A percentile compares a stretch with the other conserved stretches of the same genome.
phyloP scores from a whole-genome alignment of 2,797 vertebrate genomes.

The Megalops cyprinoides region DNA sequence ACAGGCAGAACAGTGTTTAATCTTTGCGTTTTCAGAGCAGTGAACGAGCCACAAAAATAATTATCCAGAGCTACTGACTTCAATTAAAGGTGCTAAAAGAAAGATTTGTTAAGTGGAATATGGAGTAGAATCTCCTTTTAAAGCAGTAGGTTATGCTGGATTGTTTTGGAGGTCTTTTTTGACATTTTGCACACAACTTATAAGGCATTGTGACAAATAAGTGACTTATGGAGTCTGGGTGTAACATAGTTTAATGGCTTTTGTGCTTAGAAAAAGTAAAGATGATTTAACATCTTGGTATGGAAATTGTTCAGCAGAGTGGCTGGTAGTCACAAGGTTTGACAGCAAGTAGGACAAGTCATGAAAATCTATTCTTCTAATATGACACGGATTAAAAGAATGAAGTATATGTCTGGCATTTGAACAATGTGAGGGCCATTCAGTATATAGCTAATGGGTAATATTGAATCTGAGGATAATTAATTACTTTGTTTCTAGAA shows the following conservation, averaged over 20 bases:
- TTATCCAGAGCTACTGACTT: background rate
- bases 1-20: background rate
- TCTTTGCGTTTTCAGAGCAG: background rate
- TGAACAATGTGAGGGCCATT: background rate
- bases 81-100: background rate
- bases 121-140: background rate
- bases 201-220: too few species aligned
- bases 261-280: too few species aligned
- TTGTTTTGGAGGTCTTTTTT: too few species aligned
- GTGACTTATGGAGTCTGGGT: too few species aligned
- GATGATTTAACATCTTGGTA: too few species aligned
- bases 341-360: too few species aligned
- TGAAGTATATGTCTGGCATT: background rate
- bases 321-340: too few species aligned
- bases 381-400: background rate
- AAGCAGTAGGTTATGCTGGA: background rate
- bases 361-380: background rate
- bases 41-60: background rate
- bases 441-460: constrained; percentile 23
- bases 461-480: constrained; percentile 55
- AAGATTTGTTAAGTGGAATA: background rate
- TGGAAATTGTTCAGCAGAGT: too few species aligned
- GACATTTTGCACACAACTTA: too few species aligned
- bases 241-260: too few species aligned
- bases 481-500: constrained; percentile 59